Evolutionary conservation across 2,888 invertebrate genomes (phyloP).

Genomic region (Dexiosoma caninum): DNA sequence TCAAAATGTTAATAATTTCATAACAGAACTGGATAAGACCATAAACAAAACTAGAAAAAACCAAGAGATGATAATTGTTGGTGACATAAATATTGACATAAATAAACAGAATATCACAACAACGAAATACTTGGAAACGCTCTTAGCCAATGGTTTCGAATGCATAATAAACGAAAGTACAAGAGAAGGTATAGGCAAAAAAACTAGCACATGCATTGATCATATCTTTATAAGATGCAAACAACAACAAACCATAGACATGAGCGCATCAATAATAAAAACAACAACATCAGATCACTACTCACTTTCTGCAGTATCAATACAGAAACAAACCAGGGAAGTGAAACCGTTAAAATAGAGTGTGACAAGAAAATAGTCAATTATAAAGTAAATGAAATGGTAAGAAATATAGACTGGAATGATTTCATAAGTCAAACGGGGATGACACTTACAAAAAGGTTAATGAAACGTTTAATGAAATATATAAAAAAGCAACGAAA

Average conservation of each 20-base stretch:
- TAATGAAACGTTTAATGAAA: neutral
- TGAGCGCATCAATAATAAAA: neutral
- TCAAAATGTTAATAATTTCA: neutral
- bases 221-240: neutral
- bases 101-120: neutral
- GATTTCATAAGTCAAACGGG: neutral
- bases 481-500: neutral
- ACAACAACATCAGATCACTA: neutral
- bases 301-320: neutral
- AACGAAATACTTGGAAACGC: neutral
- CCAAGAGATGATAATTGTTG: neutral
- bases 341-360: neutral
- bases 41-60: neutral
- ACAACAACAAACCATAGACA: neutral
- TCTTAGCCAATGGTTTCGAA: neutral
- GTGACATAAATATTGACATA: slow-evolving; percentile 5
- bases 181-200: neutral
- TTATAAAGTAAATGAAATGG: neutral
- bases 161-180: neutral
- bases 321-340: neutral
- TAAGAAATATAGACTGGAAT: neutral
- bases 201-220: neutral
- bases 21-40: neutral
- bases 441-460: no score
- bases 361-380: neutral